Evolutionary conservation across 2,797 vertebrate genomes (phyloP).

Genomic region (Onychomys arenicola): DNA sequence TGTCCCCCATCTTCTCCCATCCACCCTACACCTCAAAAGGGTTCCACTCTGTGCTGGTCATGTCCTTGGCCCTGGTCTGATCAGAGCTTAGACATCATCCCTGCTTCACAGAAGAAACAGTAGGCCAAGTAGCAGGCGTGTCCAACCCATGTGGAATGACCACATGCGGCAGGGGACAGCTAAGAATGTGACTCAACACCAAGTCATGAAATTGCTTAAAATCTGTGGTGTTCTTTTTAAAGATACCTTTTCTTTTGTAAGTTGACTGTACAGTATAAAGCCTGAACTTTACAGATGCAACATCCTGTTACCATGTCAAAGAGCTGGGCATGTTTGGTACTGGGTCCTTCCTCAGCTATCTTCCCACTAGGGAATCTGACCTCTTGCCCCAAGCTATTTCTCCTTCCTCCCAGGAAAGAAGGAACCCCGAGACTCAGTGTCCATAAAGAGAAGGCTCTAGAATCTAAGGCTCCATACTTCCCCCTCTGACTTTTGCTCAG

Average conservation of each 20-base stretch:
- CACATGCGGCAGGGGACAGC: background rate
- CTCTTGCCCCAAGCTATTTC: background rate
- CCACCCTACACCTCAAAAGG: background rate
- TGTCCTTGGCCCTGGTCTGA: background rate
- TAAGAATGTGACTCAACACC: background rate
- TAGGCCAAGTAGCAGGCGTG: background rate
- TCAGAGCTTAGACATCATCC: background rate
- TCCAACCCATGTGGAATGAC: background rate
- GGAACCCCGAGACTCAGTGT: background rate
- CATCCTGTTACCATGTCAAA: background rate
- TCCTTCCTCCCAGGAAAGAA: background rate
- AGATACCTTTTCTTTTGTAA: background rate
- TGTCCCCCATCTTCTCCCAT: background rate
- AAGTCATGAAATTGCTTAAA: background rate
- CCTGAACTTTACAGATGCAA: background rate
- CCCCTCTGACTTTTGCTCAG: background rate
- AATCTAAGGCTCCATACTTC: background rate
- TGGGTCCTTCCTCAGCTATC: too few relatives aligned
- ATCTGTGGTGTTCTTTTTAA: background rate
- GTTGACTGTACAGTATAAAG: background rate
- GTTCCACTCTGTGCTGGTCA: background rate
- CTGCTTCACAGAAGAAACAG: background rate
- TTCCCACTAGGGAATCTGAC: background rate
- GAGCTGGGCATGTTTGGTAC: too few relatives aligned
- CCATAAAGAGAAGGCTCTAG: background rate